Percentiles rank a stretch among this genome's conserved stretches.
phyloP scores from a whole-genome alignment of 2,888 invertebrate genomes.

The Phorcus lineatus region DNA sequence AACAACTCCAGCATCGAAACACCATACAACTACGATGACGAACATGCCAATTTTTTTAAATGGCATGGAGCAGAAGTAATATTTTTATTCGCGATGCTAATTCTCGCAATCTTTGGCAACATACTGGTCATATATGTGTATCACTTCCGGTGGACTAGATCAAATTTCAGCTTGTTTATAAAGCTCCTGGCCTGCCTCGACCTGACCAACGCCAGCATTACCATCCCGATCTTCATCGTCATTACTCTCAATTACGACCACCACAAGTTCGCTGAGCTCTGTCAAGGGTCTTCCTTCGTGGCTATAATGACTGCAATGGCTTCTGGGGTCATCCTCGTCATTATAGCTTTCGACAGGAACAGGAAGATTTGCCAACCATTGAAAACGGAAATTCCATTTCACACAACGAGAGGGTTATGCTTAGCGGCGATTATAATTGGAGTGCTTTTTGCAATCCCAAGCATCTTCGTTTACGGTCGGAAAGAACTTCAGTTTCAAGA shows the following conservation, averaged over 20 bases:
- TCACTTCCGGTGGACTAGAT: conserved; percentile 22
- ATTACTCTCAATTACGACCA: neutral
- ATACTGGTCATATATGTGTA: conserved; percentile 26
- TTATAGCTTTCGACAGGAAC: conserved; percentile 24
- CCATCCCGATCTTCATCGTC: neutral
- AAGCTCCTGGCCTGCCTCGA: conserved; percentile 24
- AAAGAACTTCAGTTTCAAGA: neutral
- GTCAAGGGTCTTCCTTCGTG: conserved; percentile 1
- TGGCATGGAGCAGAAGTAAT: conserved; percentile 6
- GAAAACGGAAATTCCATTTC: neutral
- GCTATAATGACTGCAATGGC: conserved; percentile 12
- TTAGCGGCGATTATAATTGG: neutral
- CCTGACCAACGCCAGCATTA: conserved; percentile 20
- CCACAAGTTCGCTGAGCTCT: neutral
- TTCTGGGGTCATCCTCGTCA: conserved; percentile 17
- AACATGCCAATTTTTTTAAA: neutral
- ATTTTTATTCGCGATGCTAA: conserved; percentile 4
- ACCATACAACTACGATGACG: neutral
- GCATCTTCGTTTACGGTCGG: conserved; percentile 18
- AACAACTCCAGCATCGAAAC: too few species aligned
- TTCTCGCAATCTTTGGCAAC: conserved; percentile 18
- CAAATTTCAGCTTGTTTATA: conserved; percentile 22
- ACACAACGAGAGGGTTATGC: neutral
- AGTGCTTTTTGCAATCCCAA: neutral
- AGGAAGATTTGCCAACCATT: conserved; percentile 23